Conservation (phyloP, 1,140 invertebrate species). For the Andrena cerasifolii region DNA sequence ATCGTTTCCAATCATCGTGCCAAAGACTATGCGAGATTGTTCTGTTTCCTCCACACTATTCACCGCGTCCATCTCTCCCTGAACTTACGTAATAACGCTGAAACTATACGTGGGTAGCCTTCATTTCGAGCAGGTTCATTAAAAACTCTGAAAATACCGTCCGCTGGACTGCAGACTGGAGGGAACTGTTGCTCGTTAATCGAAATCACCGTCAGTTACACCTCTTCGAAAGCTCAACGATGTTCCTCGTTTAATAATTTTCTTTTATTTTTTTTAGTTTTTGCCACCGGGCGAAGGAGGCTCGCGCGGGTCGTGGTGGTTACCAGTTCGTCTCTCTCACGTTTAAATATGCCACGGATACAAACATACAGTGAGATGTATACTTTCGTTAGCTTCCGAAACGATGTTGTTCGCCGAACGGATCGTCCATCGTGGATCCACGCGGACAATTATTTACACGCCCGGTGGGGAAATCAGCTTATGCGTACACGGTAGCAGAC, state of each 20-base stretch:
- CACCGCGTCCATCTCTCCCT: not conserved
- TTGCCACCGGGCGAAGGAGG: conserved; percentile 2
- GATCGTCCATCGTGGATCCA: not conserved
- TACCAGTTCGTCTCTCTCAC: conserved; percentile 3
- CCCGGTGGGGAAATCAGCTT: too few relatives aligned
- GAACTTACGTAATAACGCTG: not conserved
- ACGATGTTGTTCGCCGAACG: not conserved
- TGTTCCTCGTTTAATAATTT: too few relatives aligned
- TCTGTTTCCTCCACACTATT: too few relatives aligned
- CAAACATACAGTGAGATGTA: conserved; percentile 39
- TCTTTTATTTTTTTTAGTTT: too few relatives aligned
- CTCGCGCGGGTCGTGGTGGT: not conserved
- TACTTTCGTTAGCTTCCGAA: not conserved
- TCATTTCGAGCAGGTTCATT: conserved; percentile 1
- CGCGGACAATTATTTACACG: conserved; percentile 22
- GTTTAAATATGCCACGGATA: conserved; percentile 37
- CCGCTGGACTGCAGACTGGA: conserved; percentile 8
- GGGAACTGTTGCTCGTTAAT: conserved; percentile 18
- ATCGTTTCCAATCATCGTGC: conserved; percentile 1
- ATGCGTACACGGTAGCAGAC: not conserved
- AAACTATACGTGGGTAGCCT: not conserved
- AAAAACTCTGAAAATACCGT: conserved; percentile 29
- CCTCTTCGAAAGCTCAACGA: conserved; percentile 1
- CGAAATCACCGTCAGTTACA: not conserved
- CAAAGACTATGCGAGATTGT: not conserved